phyloP scores from a whole-genome alignment of 2,888 invertebrate species.

The Parapristionchus giblindavisi region DNA sequence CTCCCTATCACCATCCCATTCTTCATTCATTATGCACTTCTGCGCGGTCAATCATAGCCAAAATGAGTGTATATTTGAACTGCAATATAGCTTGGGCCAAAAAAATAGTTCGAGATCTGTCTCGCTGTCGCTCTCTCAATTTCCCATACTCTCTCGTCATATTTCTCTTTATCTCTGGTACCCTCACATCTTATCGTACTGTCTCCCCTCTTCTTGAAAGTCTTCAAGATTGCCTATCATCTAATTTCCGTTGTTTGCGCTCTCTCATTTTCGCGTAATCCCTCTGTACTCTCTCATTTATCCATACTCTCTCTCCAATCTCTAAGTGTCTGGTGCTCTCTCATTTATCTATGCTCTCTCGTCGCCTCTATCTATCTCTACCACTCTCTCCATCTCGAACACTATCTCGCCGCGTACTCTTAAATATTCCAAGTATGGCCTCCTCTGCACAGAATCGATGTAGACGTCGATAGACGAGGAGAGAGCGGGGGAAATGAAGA shows the following conservation, averaged over 20 bases:
- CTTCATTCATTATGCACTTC: too few relatives aligned
- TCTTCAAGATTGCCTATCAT: too few relatives aligned
- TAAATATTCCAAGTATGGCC: background rate
- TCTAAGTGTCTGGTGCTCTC: too few relatives aligned
- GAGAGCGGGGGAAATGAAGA: background rate
- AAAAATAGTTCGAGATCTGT: too few relatives aligned
- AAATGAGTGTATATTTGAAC: too few relatives aligned
- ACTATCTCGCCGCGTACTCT: background rate
- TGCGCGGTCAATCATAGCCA: too few relatives aligned
- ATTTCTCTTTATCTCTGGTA: background rate
- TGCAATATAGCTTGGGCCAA: too few relatives aligned
- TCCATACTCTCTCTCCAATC: background rate
- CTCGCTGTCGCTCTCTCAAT: background rate
- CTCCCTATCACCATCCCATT: too few relatives aligned
- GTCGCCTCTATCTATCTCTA: too few relatives aligned
- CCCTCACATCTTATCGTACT: background rate
- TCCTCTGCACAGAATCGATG: constrained; percentile 28
- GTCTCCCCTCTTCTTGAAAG: background rate
- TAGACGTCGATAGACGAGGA: background rate
- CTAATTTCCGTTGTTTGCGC: too few relatives aligned
- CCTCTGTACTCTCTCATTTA: too few relatives aligned
- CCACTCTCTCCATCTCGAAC: background rate
- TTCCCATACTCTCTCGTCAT: background rate
- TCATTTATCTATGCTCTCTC: constrained; percentile 13
- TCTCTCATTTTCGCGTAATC: too few relatives aligned